Evolutionary conservation across 2,113 vertebrate species (phyloP), one percentile per base, ranked within the genome.

Genomic region (cattle (Bos taurus)): DNA sequence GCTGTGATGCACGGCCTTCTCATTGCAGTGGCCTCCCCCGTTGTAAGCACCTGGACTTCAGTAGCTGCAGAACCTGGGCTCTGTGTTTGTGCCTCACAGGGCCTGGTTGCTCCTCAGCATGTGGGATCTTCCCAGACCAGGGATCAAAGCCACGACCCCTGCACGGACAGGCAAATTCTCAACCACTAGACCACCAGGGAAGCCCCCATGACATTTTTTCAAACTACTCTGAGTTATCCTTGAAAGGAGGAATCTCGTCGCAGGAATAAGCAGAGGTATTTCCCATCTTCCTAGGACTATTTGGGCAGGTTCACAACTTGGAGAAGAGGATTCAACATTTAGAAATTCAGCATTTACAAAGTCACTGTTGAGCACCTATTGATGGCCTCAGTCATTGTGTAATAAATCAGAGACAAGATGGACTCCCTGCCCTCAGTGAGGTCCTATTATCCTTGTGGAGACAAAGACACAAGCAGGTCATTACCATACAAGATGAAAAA

Each of bases 1-100:
- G n/a, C 5, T 40, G n/a, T 3, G 67, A 21, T 23, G 9, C n/a
- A 71, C 0, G 0, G 10, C 5, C n/a, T 71, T 3, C n/a, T 71
- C 67, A 12, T 23, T 3, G 19, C 67, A 6, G 19, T 40, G n/a
- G n/a, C 67, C 67, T 71, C 19, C 19, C n/a, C 17, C 0, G 0
- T 13, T 40, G n/a, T 40, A 40, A 40, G 67, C n/a, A 71, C n/a
- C n/a, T 36, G 64, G 64, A 36, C n/a, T 23, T 12, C n/a, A 71
- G 19, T 12, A 71, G 19, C n/a, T 23, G 67, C 19, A 71, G 67
- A 23, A 40, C 10, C 19, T 0, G 0, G 67, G 19, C n/a, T 40
- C 67, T 40, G 36, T 71, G n/a, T 23, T 40, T 71, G 19, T 71
- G 67, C 1, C 67, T 6, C 67, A 71, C 0, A 5, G 67, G 67